Evolutionary conservation across 2,797 vertebrate genomes (phyloP).

Genomic region (Psittacula derbiana): DNA sequence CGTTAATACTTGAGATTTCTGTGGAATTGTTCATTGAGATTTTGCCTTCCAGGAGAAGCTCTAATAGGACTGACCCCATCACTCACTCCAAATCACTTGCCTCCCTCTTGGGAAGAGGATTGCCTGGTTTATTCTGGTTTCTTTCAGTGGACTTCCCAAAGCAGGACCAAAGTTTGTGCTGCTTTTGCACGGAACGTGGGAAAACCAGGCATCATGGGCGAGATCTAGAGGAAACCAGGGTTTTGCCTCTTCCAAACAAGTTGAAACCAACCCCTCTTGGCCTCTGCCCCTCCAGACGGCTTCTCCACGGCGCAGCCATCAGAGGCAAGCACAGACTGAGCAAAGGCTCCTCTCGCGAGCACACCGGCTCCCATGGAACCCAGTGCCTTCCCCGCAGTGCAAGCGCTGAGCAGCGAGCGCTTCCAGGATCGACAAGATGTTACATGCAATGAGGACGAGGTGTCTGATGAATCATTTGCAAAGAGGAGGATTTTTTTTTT

Average conservation of each 20-base stretch:
- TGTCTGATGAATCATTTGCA: conserved; percentile 24
- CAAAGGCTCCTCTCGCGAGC: background rate
- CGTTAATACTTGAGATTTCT: background rate
- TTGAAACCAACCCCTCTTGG: background rate
- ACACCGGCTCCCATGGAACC: background rate
- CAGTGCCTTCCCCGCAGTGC: background rate
- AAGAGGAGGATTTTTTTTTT: background rate
- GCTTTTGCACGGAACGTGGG: background rate
- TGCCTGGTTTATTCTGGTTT: accelerated
- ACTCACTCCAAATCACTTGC: background rate
- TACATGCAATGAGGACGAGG: background rate
- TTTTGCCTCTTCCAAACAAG: background rate
- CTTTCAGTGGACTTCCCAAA: background rate
- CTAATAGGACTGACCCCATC: background rate
- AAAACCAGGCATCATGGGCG: accelerated
- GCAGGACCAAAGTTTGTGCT: accelerated
- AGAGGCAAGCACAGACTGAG: conserved; percentile 39
- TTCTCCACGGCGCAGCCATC: background rate
- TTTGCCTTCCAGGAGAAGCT: background rate
- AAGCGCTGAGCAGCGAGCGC: background rate
- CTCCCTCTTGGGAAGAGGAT: background rate
- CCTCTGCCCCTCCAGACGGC: background rate
- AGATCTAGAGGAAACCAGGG: background rate
- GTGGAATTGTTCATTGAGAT: background rate
- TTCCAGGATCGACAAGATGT: conserved; percentile 5